A percentile compares a stretch with the other conserved stretches of the same genome.
Conservation (phyloP, 1,140 invertebrate species). For the Lysiphlebus fabarum region DNA sequence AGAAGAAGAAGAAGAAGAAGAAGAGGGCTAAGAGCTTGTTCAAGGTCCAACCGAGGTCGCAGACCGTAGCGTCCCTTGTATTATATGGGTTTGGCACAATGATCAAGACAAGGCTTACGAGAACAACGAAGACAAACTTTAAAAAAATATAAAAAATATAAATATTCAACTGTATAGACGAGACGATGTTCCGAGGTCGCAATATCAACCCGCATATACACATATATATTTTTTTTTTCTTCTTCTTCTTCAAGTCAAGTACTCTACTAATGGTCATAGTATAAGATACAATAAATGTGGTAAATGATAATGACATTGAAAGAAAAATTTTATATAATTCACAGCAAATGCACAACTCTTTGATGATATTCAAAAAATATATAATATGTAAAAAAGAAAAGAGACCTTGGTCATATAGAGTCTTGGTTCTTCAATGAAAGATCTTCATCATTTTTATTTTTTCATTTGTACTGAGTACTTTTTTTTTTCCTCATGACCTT, state of each 20-base stretch:
- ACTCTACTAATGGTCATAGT: conserved; percentile 23
- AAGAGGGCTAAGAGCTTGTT: conserved; percentile 35
- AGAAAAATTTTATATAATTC: neutral
- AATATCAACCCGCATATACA: too few species aligned
- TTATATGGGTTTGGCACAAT: neutral
- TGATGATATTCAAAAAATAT: too few species aligned
- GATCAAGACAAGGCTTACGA: too few species aligned
- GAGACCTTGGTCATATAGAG: too few species aligned
- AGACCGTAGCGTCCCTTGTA: conserved; percentile 28
- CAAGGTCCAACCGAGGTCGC: conserved; percentile 52
- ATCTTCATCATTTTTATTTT: neutral
- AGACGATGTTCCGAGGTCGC: neutral
- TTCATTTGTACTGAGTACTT: neutral
- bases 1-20: too few species aligned
- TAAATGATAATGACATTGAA: conserved; percentile 19
- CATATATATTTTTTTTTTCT: too few species aligned
- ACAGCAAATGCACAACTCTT: too few species aligned
- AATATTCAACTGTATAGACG: conserved; percentile 7
- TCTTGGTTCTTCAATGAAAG: conserved; percentile 11
- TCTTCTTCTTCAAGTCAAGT: conserved; percentile 10
- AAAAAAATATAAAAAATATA: too few species aligned
- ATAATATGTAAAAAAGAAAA: too few species aligned
- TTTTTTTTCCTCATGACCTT: conserved; percentile 13
- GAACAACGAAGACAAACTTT: neutral
- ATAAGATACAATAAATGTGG: too few species aligned